Base-by-base conservation (phyloP, 2,113 vertebrate species). In the Festucalex cinctus region DNA sequence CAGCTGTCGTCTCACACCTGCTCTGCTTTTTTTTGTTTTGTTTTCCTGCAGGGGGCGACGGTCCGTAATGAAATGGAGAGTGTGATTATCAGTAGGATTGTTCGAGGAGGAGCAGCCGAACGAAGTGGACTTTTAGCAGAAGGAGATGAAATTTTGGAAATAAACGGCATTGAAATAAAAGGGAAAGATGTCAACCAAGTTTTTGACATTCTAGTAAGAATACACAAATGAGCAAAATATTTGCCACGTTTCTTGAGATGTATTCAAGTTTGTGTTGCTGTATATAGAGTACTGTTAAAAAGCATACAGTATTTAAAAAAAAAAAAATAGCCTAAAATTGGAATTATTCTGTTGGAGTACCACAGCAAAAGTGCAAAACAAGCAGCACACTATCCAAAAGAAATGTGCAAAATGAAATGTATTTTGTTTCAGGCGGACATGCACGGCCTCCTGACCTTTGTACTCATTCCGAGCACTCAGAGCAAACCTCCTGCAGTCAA, bases 181-280 rank as follows among this genome's bases (percentile, higher is more conserved):
- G 97, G 97, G 14, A 98, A 97, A 82, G 97, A 99, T 65, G 97
- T 99, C 86, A 99, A 99, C 84, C 95, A 99, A 74, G 97, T 99
- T 78, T 99, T 98, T 84, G 97, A 99, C 76, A 93, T 99, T 69
- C 84, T 99, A 87, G 97, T 99, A 77, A 92, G 94, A 73, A 41
- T 19, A 6, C 14, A 3, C 28, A 57, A 51, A 22, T 49, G 20
- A 49, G 1, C 0, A n/a, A 28, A 13, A 41, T 56, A 26, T 48
- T 65, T n/a, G 3, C 37, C 24, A n/a, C 26, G 28, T 5, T 46
- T 49, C 26, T 17, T 59, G 13, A n/a, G 2, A 39, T n/a, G 1
- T 3, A 2, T 58, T 58, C 6, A 32, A 58, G 56, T 10, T 58
- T 58, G 12, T 5, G 2, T 28, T 14, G 10, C 10, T 12, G 24